Base-by-base conservation (phyloP, 2,888 invertebrate species). In the Hedya salicella region DNA sequence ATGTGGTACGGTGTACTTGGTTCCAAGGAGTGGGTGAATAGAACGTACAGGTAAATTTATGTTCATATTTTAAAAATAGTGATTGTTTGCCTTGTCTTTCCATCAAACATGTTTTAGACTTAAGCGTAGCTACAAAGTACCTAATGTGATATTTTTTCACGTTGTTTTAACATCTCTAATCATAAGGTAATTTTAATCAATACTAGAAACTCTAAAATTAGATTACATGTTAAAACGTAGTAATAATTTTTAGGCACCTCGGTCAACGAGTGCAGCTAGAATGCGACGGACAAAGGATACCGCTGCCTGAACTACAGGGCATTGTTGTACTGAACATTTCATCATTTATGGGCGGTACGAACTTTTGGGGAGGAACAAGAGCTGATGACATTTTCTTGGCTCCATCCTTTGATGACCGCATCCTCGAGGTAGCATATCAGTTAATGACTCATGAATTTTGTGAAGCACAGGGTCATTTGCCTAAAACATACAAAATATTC, bases 301-400 rank as follows among this genome's bases (percentile, higher is more conserved):
- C 98, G 0, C 90, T 99, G 44, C 99, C 99, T 0, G 98, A 98
- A 70, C 91, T 99, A 30, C 99, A 99, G 88, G 99, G 98, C 44
- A 98, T 99, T 78, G 99, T 99, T 21, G 97, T 99, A 39, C 93
- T 99, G 19, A 99, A 99, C 90, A 99, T 99, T 86, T 92, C 80
- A 69, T 98, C 98, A 78, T 99, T 99, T 87, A 98, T 98, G 96
- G 99, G 99, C 4, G 99, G 99, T 50, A 98, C 98, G 32, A 99
- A 99, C 88, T 99, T 99, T 87, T 99, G 99, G 99, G 99, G 99
- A 57, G 97, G 97, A 4, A 96, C 95, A 2, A 96, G 98, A 80
- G 97, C 96, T 75, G 98, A 97, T 75, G 98, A 98, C 78, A 94
- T 97, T 57, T 99, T 99, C 81, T 91, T 98, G 14, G 96, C 98